Base-by-base conservation (phyloP, 2,797 vertebrate species). In the Neosalanx taihuensis region DNA sequence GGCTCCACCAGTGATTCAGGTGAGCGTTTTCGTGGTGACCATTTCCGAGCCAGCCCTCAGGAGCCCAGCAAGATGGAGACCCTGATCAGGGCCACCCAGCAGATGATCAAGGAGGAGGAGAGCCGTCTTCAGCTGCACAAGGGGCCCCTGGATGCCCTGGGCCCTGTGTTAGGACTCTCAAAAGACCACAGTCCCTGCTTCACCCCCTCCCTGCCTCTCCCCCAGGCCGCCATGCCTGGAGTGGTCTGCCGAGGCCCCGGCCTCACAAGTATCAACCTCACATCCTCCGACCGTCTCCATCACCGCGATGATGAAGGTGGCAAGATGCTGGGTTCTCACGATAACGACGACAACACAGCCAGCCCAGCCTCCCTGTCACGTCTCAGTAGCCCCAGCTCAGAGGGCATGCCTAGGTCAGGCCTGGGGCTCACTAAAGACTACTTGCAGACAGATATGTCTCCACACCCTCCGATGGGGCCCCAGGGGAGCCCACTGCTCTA, bases 91-190 rank as follows among this genome's bases (percentile, higher is more conserved):
- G 96, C 95, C 57, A 98, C 96, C 0, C 96, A 96, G 85, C 96
- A 98, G 87, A 97, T 97, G 96, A 98, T 98, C 89, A 98, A 98
- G 89, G 96, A 97, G 82, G 96, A 98, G 79, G 96, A 98, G 89
- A 97, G 81, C 82, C 93, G 96, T 41, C 82, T 97, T 69, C 96
- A 97, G 79, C 88, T 96, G 56, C 90, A 94, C 83, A 96, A 96
- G 87, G 80, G 83, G 0, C 92, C 94, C 17, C 87, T 94, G 68
- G 95, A 96, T 18, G 88, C 90, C 15, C 71, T 94, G 81, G 86
- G 89, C 64, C 88, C 92, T 33, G 88, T 95, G 58, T 94, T 94
- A 0, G 94, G 94, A 69, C 91, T 93, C n/a, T 61, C 81, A 64
- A 97, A 96, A 85, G 93, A 94, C 63, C 95, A 96, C 7, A 79